Percentiles rank a stretch among this genome's conserved stretches.
These are phyloP conservation scores for Corvus cornix DNA, from an alignment of 2,113 vertebrate genomes.

Conservation along the genomic window DNA sequence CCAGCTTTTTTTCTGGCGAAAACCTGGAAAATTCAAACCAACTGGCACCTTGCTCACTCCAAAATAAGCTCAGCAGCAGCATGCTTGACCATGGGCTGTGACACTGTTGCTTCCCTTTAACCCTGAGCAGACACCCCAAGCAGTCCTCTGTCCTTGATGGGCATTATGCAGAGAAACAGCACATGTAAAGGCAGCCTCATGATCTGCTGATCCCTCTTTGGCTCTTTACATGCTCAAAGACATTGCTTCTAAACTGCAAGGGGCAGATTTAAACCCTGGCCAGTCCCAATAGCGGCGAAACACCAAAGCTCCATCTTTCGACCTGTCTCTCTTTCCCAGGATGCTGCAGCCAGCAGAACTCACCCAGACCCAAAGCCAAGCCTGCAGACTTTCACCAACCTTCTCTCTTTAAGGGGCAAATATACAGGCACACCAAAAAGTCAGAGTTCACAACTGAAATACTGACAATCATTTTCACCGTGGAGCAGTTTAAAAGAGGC, in stretches of 20 bases:
- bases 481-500: slow-evolving; percentile 12
- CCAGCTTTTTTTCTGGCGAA: not conserved
- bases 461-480: not conserved
- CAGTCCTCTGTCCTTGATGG: not conserved
- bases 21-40: not conserved
- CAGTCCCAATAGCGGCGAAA: not conserved
- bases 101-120: not conserved
- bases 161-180: not conserved
- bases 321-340: not conserved
- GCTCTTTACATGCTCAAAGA: not conserved
- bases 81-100: not conserved
- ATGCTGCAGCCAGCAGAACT: not conserved
- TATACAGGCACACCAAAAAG: not conserved
- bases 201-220: not conserved
- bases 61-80: not conserved
- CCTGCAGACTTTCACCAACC: not conserved
- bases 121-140: not conserved
- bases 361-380: not conserved
- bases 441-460: not conserved
- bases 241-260: not conserved
- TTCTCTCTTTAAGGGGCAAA: not conserved
- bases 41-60: not conserved
- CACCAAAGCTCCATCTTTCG: not conserved
- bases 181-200: rapidly evolving
- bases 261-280: not conserved